Percentiles rank a stretch among this genome's conserved stretches.
phyloP scores from a whole-genome alignment of 2,888 invertebrate species.

The Crioceris asparagi region DNA sequence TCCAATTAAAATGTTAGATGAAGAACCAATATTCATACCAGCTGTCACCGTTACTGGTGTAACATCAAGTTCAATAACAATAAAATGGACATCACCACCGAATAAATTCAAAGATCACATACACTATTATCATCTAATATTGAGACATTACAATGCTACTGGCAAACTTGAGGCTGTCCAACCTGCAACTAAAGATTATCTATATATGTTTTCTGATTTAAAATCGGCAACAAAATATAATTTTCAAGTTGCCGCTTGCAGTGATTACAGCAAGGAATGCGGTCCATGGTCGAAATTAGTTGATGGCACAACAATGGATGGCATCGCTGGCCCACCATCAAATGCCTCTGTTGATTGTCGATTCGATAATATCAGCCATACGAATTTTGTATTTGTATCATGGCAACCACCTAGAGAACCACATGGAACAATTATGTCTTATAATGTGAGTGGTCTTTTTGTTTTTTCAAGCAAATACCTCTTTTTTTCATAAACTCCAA shows the following conservation, averaged over 20 bases:
- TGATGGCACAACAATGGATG: conserved; percentile 75
- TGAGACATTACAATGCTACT: conserved; percentile 45
- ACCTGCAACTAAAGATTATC: conserved; percentile 52
- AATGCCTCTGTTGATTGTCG: conserved; percentile 57
- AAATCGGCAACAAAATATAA: conserved; percentile 70
- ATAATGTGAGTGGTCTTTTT: conserved; percentile 43
- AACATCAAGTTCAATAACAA: conserved; percentile 63
- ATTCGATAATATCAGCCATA: conserved; percentile 48
- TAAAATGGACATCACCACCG: conserved; percentile 66
- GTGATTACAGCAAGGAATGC: conserved; percentile 63
- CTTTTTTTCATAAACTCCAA: too few species aligned
- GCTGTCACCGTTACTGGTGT: conserved; percentile 64
- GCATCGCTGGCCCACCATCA: conserved; percentile 62
- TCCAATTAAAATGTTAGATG: conserved; percentile 50
- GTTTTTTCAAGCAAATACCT: conserved; percentile 8
- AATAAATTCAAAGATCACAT: conserved; percentile 55
- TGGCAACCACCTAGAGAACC: conserved; percentile 66
- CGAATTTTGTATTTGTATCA: conserved; percentile 53
- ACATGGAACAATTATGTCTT: conserved; percentile 70
- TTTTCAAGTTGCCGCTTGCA: conserved; percentile 74
- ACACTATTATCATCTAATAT: conserved; percentile 63
- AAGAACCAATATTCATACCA: conserved; percentile 71
- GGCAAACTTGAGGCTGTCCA: conserved; percentile 50
- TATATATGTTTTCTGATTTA: conserved; percentile 69
- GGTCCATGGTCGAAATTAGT: conserved; percentile 68